phyloP scores from a whole-genome alignment of 2,797 vertebrate species.

The Hylomyscus alleni region DNA sequence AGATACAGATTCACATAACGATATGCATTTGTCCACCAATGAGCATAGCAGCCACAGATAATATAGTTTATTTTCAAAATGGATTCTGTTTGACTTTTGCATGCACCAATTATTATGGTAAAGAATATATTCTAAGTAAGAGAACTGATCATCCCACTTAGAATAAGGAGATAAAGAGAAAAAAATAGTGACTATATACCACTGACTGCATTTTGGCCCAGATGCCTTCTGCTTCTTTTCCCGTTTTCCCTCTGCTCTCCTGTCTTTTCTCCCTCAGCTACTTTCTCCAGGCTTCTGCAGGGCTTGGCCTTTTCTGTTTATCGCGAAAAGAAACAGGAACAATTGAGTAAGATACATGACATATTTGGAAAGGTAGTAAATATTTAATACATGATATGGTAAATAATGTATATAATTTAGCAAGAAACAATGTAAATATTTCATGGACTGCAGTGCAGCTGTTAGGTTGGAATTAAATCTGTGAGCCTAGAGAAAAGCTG shows the following conservation, averaged over 20 bases:
- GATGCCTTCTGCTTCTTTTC: constrained; percentile 22
- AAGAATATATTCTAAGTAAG: not conserved
- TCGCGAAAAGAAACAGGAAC: constrained; percentile 68
- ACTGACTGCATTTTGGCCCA: constrained; percentile 2
- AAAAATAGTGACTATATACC: not conserved
- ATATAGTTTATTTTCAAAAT: constrained; percentile 22
- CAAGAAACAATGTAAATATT: constrained; percentile 84
- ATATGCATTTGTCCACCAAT: not conserved
- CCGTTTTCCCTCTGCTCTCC: not conserved
- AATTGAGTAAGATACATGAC: constrained; percentile 66
- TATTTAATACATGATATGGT: constrained; percentile 82
- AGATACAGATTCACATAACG: not conserved
- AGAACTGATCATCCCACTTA: not conserved
- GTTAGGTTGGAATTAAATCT: constrained; percentile 78
- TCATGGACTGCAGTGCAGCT: constrained; percentile 80
- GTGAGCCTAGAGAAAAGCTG: constrained; percentile 68
- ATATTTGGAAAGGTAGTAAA: constrained; percentile 80
- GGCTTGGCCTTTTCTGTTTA: constrained; percentile 72
- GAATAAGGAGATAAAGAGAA: not conserved
- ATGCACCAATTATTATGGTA: not conserved
- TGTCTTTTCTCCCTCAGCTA: constrained; percentile 46
- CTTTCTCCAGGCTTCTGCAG: constrained; percentile 49
- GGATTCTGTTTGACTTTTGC: not conserved
- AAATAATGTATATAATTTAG: constrained; percentile 86
- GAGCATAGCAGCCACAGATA: not conserved